Percentiles rank a stretch among this genome's conserved stretches.
These are phyloP conservation scores for Hydrotaea cyrtoneurina DNA, from an alignment of 2,888 invertebrate species.

Conservation along the genomic window DNA sequence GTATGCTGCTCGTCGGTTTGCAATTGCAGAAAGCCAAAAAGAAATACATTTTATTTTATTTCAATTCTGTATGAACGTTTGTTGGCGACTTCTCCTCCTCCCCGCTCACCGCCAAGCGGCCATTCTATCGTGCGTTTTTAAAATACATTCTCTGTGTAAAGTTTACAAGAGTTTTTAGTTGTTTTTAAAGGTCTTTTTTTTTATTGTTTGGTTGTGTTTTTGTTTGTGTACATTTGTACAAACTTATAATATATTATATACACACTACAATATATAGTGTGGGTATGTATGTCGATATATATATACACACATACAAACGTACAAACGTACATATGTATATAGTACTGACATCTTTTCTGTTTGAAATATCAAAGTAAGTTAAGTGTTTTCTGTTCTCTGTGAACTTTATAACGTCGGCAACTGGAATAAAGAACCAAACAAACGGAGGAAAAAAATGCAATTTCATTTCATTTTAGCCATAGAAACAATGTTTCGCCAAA, in stretches of 20 bases:
- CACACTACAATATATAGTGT: not conserved
- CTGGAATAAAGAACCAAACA: too few relatives aligned
- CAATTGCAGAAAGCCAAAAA: constrained; percentile 19
- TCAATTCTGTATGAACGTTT: constrained; percentile 12
- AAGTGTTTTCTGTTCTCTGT: constrained; percentile 55
- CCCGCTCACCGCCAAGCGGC: not conserved
- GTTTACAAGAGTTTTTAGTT: constrained; percentile 39
- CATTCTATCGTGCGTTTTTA: not conserved
- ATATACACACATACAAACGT: too few relatives aligned
- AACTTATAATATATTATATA: not conserved
- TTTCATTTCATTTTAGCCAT: constrained; percentile 35
- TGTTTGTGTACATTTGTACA: not conserved
- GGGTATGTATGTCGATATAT: not conserved
- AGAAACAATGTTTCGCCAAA: constrained; percentile 37
- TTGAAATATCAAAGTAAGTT: constrained; percentile 65
- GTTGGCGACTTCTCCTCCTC: not conserved
- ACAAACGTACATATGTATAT: too few relatives aligned
- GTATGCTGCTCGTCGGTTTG: not conserved
- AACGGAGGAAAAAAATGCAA: constrained; percentile 4
- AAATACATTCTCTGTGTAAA: constrained; percentile 35
- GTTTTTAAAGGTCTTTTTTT: constrained; percentile 39
- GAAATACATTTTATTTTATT: constrained; percentile 12
- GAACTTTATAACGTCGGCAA: constrained; percentile 30
- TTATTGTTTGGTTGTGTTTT: constrained; percentile 28
- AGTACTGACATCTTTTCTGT: constrained; percentile 54